Conservation (phyloP, 2,113 vertebrate genomes). For the Ctenomys sociabilis region DNA sequence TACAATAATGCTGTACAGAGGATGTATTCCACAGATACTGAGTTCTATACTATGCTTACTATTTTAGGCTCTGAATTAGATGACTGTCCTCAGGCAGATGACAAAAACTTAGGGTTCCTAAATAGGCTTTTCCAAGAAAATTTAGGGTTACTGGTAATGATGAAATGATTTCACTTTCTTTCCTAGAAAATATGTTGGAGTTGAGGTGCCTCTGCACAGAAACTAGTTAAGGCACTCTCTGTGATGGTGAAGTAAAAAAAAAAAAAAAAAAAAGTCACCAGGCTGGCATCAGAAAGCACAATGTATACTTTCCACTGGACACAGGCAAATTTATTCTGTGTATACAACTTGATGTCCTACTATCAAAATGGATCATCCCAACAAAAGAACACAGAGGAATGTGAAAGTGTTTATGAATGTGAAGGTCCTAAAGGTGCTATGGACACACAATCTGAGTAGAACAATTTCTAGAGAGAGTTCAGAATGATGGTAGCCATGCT, state of each 20-base stretch:
- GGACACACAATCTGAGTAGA: not conserved
- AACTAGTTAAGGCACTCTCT: not conserved
- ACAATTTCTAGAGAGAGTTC: not conserved
- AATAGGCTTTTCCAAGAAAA: constrained; percentile 7
- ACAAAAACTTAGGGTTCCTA: not conserved
- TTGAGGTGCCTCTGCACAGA: not conserved
- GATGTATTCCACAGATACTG: not conserved
- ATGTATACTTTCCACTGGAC: not conserved
- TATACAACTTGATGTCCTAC: not conserved
- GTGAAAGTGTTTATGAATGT: not conserved
- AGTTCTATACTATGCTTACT: not conserved
- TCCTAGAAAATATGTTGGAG: constrained; percentile 11
- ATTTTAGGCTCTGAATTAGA: not conserved
- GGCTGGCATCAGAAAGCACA: fast-evolving
- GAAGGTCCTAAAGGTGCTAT: not conserved
- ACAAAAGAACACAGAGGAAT: not conserved
- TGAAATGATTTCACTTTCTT: not conserved
- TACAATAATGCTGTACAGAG: not conserved
- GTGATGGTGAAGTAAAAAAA: not conserved
- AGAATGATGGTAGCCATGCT: not conserved
- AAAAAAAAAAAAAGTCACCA: not conserved
- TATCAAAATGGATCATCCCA: not conserved
- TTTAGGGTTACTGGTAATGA: not conserved
- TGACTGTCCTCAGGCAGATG: not conserved
- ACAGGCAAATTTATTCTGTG: not conserved